Percentiles rank a stretch among this genome's conserved stretches.
Conservation (phyloP, 2,797 vertebrate genomes). For the Sciurus carolinensis region DNA sequence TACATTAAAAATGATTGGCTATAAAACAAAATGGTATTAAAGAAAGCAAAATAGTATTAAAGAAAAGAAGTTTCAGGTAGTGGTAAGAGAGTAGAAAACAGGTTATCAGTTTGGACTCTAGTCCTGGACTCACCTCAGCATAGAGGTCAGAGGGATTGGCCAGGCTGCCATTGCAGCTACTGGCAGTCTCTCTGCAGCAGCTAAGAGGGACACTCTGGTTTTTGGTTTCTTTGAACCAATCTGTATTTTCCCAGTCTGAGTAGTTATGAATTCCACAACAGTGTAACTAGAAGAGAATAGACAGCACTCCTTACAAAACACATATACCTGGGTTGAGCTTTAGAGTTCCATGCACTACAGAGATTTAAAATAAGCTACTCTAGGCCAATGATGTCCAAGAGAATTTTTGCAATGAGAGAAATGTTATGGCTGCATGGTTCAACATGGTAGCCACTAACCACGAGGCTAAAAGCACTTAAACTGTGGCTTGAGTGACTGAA, state of each 20-base stretch:
- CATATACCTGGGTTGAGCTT: background rate
- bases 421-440: background rate
- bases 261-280: conserved; percentile 98
- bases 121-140: conserved; percentile 92
- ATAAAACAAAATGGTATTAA: background rate
- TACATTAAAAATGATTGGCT: background rate
- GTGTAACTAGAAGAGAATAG: conserved; percentile 89
- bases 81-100: background rate
- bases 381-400: background rate
- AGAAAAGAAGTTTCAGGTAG: background rate
- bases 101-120: background rate
- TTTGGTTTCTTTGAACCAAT: conserved; percentile 96
- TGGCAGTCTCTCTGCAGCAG: conserved; percentile 95
- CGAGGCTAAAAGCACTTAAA: background rate
- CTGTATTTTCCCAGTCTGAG: conserved; percentile 97
- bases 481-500: background rate
- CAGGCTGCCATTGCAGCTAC: conserved; percentile 96
- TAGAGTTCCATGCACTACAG: background rate
- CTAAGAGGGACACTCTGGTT: conserved; percentile 98
- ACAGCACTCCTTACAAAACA: conserved; percentile 3
- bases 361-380: background rate
- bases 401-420: background rate
- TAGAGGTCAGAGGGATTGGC: conserved; percentile 94
- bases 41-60: background rate
- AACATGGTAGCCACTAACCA: background rate